Conservation (phyloP, 2,888 invertebrate species). For the Spilarctia lutea region DNA sequence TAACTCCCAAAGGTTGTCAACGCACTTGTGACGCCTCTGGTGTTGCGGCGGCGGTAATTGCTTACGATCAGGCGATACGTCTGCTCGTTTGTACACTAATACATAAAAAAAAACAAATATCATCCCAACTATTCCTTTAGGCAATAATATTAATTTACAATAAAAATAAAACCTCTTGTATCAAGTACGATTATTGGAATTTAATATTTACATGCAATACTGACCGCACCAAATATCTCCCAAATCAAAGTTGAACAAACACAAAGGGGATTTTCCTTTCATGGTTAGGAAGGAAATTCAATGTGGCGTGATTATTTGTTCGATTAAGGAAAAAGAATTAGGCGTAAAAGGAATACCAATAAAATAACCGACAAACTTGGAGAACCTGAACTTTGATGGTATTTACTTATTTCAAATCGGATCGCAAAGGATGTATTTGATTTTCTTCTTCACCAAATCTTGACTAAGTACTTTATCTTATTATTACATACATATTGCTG, state of each 20-base stretch:
- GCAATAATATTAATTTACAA: not conserved
- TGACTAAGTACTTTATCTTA: not conserved
- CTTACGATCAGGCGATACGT: too few relatives aligned
- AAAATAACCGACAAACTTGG: constrained; percentile 4
- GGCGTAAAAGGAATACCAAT: constrained; percentile 2
- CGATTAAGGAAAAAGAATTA: constrained; percentile 26
- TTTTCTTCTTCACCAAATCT: not conserved
- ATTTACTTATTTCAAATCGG: not conserved
- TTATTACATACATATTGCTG: not conserved
- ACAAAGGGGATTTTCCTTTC: constrained; percentile 24
- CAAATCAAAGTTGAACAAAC: constrained; percentile 34
- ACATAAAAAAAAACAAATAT: too few relatives aligned
- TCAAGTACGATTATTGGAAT: not conserved
- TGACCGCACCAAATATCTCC: constrained; percentile 4
- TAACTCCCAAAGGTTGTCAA: too few relatives aligned
- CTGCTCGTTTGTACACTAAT: too few relatives aligned
- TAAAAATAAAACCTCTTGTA: not conserved
- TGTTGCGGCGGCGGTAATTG: too few relatives aligned
- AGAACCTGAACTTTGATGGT: not conserved
- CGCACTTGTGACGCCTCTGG: too few relatives aligned
- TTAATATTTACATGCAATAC: not conserved
- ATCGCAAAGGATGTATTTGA: not conserved
- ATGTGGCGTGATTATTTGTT: constrained; percentile 28
- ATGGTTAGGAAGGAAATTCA: constrained; percentile 29
- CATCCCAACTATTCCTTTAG: not conserved